Evolutionary conservation across 2,113 vertebrate genomes (phyloP).

Genomic region (Pseudopodoces humilis): DNA sequence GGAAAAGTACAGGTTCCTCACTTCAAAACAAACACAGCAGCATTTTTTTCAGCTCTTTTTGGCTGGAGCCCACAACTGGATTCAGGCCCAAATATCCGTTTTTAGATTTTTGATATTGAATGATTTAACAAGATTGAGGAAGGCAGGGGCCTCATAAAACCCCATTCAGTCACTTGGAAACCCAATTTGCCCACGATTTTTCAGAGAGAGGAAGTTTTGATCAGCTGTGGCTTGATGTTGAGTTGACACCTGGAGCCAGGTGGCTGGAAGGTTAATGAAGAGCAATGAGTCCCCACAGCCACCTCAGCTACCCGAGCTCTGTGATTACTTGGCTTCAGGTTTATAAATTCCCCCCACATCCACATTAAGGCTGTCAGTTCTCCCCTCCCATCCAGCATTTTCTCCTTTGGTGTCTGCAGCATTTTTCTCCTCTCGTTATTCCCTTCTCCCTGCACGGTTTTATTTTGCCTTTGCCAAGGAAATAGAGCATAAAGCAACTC

Average conservation of each 20-base stretch:
- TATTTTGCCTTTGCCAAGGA: not conserved
- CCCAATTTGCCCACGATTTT: not conserved
- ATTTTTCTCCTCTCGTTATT: not conserved
- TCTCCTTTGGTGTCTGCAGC: not conserved
- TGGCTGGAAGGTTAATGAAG: not conserved
- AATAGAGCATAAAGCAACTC: accelerated
- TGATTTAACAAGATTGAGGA: not conserved
- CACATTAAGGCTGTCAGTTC: not conserved
- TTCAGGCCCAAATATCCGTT: not conserved
- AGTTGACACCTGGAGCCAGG: not conserved
- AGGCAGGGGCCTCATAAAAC: not conserved
- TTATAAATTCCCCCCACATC: not conserved
- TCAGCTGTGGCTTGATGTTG: not conserved
- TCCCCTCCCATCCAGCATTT: not conserved
- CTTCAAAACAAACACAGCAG: not conserved
- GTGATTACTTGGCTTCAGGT: not conserved
- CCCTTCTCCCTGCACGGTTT: not conserved
- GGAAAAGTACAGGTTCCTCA: not conserved
- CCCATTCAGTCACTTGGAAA: not conserved
- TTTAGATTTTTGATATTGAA: not conserved
- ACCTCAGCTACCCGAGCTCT: not conserved
- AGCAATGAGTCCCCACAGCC: not conserved
- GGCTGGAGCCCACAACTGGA: not conserved
- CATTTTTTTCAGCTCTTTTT: not conserved
- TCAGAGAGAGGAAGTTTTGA: not conserved